A percentile compares a stretch with the other conserved stretches of the same genome.
phyloP scores from a whole-genome alignment of 2,888 invertebrate genomes.

The Scaptomyza flava region DNA sequence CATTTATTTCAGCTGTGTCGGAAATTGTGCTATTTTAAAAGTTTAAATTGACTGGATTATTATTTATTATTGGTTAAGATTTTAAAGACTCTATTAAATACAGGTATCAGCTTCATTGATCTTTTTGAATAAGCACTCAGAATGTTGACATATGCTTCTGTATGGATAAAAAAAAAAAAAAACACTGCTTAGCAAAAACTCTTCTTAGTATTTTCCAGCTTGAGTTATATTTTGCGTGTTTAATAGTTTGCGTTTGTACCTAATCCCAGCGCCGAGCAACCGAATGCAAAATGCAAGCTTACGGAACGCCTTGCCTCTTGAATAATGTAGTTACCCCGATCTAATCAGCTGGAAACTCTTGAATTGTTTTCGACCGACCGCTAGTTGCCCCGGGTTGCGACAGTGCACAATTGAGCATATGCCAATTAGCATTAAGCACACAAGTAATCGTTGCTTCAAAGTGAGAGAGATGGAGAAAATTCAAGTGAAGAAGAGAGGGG shows the following conservation, averaged over 20 bases:
- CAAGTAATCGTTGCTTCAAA: slow-evolving; percentile 3
- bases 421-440: slow-evolving; percentile 72
- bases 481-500: background rate
- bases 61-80: too few species aligned
- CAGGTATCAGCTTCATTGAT: slow-evolving; percentile 17
- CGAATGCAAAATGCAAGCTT: slow-evolving; percentile 44
- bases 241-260: slow-evolving; percentile 12
- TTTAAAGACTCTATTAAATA: slow-evolving; percentile 11
- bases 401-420: slow-evolving; percentile 75
- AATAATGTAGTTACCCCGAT: slow-evolving; percentile 72
- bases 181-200: background rate
- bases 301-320: slow-evolving; percentile 43
- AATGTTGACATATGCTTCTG: slow-evolving; percentile 61
- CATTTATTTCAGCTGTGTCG: background rate
- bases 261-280: slow-evolving; percentile 72
- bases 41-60: background rate
- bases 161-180: slow-evolving; percentile 18
- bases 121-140: slow-evolving; percentile 15
- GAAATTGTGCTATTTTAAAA: background rate
- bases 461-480: background rate
- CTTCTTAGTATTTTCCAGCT: slow-evolving; percentile 8
- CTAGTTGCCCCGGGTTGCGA: slow-evolving; percentile 48
- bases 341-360: slow-evolving; percentile 66
- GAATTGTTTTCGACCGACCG: slow-evolving; percentile 29
- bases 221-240: background rate